phyloP scores from a whole-genome alignment of 2,113 vertebrate genomes.

The Mesitornis unicolor region DNA sequence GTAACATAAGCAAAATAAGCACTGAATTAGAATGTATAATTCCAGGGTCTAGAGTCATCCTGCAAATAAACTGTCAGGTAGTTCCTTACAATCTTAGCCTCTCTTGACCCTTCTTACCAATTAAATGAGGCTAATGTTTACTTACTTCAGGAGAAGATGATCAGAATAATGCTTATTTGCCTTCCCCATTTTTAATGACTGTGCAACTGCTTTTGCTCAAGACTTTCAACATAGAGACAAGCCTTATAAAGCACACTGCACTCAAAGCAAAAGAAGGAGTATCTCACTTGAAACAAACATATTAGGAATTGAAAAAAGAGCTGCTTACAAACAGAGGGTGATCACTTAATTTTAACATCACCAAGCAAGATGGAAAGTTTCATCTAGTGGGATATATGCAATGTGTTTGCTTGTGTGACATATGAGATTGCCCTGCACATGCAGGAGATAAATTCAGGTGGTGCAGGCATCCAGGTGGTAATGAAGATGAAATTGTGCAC shows the following conservation, averaged over 20 bases:
- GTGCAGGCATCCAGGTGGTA: neutral
- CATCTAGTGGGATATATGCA: neutral
- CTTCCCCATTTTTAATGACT: neutral
- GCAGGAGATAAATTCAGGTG: neutral
- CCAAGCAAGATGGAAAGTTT: neutral
- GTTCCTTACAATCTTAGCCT: neutral
- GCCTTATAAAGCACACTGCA: neutral
- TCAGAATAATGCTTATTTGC: neutral
- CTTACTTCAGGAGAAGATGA: neutral
- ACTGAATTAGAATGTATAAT: neutral
- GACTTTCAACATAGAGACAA: neutral
- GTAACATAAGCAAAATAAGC: neutral
- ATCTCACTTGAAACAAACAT: neutral
- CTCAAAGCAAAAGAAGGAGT: neutral
- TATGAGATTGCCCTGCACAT: accelerated
- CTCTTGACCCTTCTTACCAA: neutral
- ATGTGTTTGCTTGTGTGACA: neutral
- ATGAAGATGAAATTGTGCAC: neutral
- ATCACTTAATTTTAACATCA: neutral
- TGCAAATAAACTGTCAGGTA: neutral
- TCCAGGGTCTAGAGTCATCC: neutral
- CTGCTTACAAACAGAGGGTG: neutral
- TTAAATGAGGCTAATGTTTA: neutral
- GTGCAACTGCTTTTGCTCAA: neutral
- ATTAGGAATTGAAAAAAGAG: neutral